Percentiles rank a stretch among this genome's conserved stretches.
Evolutionary conservation across 2,888 invertebrate genomes (phyloP).

Genomic region (Mantis religiosa): DNA sequence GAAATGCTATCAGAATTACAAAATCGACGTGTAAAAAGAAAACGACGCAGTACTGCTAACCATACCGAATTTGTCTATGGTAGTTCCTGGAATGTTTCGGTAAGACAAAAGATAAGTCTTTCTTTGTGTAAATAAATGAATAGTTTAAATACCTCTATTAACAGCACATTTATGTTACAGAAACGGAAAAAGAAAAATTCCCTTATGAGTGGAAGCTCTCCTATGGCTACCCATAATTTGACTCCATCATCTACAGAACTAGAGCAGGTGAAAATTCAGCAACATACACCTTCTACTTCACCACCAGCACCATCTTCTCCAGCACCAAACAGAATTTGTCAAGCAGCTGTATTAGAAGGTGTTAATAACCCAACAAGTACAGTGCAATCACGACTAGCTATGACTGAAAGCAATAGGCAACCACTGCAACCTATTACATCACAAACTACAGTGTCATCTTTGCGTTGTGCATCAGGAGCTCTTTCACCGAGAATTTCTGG

Average conservation of each 20-base stretch:
- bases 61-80: slow-evolving; percentile 52
- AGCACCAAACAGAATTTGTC: background rate
- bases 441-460: background rate
- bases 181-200: slow-evolving; percentile 22
- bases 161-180: background rate
- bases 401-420: background rate
- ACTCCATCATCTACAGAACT: background rate
- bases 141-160: background rate
- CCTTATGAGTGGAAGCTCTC: background rate
- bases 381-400: background rate
- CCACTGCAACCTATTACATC: background rate
- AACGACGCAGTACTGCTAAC: slow-evolving; percentile 53
- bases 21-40: slow-evolving; percentile 50
- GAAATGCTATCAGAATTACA: slow-evolving; percentile 49
- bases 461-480: background rate
- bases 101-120: background rate
- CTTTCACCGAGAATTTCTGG: slow-evolving; percentile 46
- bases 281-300: background rate
- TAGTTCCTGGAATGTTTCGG: slow-evolving; percentile 33
- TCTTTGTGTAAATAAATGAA: background rate
- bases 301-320: no score
- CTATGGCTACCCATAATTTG: background rate
- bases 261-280: background rate
- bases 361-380: no score
- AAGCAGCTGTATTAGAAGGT: background rate